These are phyloP conservation scores for Sarcophaga bullata DNA, from an alignment of 1,140 invertebrate species.

Conservation along the genomic window DNA sequence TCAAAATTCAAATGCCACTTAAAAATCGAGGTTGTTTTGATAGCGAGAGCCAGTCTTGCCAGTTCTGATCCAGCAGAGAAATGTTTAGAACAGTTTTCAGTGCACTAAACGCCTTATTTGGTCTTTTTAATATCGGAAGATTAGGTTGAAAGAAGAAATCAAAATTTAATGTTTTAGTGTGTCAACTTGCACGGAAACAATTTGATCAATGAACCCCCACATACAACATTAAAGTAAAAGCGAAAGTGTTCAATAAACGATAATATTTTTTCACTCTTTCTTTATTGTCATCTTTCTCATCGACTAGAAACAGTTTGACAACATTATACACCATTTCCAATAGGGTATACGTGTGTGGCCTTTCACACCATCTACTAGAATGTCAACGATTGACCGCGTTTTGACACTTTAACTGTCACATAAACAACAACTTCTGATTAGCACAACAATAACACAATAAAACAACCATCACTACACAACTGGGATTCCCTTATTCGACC, in stretches of 20 bases:
- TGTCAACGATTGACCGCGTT: slow-evolving; percentile 30
- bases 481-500: too few species aligned
- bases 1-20: too few species aligned
- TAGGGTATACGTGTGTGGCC: slow-evolving; percentile 15
- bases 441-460: slow-evolving; percentile 34
- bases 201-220: not conserved
- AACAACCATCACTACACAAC: too few species aligned
- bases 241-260: slow-evolving; percentile 29
- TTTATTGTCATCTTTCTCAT: not conserved
- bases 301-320: not conserved
- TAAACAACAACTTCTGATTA: slow-evolving; percentile 44
- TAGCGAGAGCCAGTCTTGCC: too few species aligned
- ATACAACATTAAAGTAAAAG: slow-evolving; percentile 7
- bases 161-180: not conserved
- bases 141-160: too few species aligned
- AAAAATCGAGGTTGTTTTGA: too few species aligned
- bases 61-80: too few species aligned
- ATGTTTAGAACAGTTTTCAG: too few species aligned
- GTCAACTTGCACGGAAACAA: not conserved
- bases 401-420: slow-evolving; percentile 45
- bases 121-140: too few species aligned
- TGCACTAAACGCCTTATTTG: too few species aligned
- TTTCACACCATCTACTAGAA: not conserved
- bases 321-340: not conserved
- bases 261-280: not conserved